phyloP scores from a whole-genome alignment of 2,797 vertebrate genomes.

The Crax fasciolata region DNA sequence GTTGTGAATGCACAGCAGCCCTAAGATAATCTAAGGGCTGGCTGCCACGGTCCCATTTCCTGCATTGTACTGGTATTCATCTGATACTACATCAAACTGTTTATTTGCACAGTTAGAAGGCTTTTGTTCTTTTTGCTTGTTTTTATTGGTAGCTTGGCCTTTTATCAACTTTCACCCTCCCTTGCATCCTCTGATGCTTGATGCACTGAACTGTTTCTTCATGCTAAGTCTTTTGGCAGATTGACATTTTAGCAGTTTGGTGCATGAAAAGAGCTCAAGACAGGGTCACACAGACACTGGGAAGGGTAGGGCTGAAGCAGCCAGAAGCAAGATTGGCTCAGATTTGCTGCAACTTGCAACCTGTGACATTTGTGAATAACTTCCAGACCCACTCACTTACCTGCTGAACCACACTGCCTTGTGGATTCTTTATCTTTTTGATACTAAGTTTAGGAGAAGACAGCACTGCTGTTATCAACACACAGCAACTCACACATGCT shows the following conservation, averaged over 20 bases:
- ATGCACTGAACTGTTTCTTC: background rate
- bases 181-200: background rate
- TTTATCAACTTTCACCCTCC: background rate
- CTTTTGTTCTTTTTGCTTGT: background rate
- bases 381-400: background rate
- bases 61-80: background rate
- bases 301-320: background rate
- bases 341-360: background rate
- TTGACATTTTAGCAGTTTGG: background rate
- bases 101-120: background rate
- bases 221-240: background rate
- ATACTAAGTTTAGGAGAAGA: background rate
- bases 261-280: background rate
- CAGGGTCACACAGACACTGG: background rate
- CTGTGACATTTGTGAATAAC: background rate
- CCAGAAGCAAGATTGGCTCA: background rate
- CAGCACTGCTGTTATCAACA: background rate
- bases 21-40: background rate
- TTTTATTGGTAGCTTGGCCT: background rate
- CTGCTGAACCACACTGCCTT: background rate
- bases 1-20: background rate
- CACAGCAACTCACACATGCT: background rate
- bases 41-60: background rate
- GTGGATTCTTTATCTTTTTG: conserved; percentile 2
- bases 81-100: background rate